These are phyloP conservation scores for Leucoraja erinaceus DNA, from an alignment of 2,113 vertebrate species.

Conservation along the genomic window DNA sequence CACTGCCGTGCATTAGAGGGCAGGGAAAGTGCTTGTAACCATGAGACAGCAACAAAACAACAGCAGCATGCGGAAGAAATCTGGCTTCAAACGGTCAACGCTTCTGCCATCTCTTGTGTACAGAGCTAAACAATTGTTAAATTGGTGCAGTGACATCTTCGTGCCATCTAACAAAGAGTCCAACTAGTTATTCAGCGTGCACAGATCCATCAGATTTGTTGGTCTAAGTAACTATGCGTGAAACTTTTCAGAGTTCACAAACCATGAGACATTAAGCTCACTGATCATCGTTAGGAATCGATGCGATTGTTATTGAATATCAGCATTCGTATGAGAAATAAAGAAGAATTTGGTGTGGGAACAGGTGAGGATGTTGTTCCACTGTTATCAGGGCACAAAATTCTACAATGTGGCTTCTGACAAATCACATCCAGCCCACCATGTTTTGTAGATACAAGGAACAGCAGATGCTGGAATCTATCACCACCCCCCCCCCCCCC, in stretches of 20 bases:
- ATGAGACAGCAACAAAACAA: conserved; percentile 17
- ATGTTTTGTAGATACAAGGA: neutral
- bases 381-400: neutral
- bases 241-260: neutral
- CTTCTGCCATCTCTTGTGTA: neutral
- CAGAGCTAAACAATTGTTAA: neutral
- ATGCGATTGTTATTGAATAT: neutral
- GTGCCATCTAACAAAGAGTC: neutral
- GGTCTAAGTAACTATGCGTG: neutral
- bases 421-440: neutral
- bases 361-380: neutral
- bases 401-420: neutral
- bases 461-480: too few relatives aligned
- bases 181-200: neutral
- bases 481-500: too few relatives aligned
- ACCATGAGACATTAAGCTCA: neutral
- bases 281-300: neutral
- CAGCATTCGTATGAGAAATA: neutral
- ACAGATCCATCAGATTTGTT: neutral
- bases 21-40: conserved; percentile 3
- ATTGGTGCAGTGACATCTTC: neutral
- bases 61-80: neutral
- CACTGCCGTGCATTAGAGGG: neutral
- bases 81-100: neutral
- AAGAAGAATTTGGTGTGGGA: too few relatives aligned